A percentile compares a stretch with the other conserved stretches of the same genome.
Conservation (phyloP, 2,888 invertebrate genomes). For the Amphipyra tragopoginis region DNA sequence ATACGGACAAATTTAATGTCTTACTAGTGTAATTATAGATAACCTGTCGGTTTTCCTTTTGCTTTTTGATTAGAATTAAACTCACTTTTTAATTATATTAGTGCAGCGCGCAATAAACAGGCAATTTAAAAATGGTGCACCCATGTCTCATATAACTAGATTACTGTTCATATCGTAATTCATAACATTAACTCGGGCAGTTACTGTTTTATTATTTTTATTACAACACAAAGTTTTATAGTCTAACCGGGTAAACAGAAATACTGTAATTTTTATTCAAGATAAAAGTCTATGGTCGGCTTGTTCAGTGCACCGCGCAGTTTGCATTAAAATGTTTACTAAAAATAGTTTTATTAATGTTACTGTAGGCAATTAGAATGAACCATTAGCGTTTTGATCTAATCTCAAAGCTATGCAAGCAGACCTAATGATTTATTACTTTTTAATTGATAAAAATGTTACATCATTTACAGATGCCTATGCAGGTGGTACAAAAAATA, state of each 20-base stretch:
- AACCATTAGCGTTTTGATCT: constrained; percentile 73
- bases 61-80: no score
- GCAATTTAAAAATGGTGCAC: constrained; percentile 27
- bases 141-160: constrained; percentile 21
- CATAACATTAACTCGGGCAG: constrained; percentile 19
- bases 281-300: constrained; percentile 20
- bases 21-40: no score
- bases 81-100: no score
- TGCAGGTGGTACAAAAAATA: constrained; percentile 28
- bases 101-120: constrained; percentile 3
- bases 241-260: constrained; percentile 20
- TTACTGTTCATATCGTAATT: constrained; percentile 22
- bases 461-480: constrained; percentile 53
- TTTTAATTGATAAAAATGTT: constrained; percentile 66
- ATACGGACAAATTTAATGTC: no score
- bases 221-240: constrained; percentile 41
- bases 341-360: constrained; percentile 72
- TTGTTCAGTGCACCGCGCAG: constrained; percentile 23
- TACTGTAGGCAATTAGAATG: constrained; percentile 70
- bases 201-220: constrained; percentile 33
- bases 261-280: constrained; percentile 25
- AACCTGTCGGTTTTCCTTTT: no score
- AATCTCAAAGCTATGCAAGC: constrained; percentile 64
- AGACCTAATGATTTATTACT: constrained; percentile 65
- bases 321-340: constrained; percentile 40